Evolutionary conservation across 2,888 invertebrate species (phyloP).

Genomic region (Meliscaeva auricollis): DNA sequence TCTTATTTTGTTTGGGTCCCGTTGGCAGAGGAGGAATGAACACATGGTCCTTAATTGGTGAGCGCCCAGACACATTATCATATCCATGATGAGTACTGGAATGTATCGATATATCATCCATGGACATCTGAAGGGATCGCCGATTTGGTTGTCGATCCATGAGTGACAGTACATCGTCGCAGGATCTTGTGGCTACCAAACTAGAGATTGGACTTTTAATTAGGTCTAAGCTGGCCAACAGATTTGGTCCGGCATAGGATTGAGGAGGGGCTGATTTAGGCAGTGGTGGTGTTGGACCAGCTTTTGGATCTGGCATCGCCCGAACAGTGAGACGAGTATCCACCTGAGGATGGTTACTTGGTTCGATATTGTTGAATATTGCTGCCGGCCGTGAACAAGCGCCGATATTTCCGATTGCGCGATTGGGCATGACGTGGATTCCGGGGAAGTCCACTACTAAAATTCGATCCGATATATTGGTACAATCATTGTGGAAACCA

Average conservation of each 20-base stretch:
- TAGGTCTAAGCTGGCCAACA: slow-evolving; percentile 84
- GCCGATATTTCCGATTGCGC: slow-evolving; percentile 23
- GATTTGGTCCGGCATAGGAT: slow-evolving; percentile 78
- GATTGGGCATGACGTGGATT: slow-evolving; percentile 62
- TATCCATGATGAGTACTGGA: slow-evolving; percentile 77
- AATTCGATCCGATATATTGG: slow-evolving; percentile 92
- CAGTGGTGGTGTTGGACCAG: slow-evolving; percentile 73
- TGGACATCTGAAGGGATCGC: slow-evolving; percentile 84
- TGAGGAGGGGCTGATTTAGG: slow-evolving; percentile 65
- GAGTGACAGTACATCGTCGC: slow-evolving; percentile 86
- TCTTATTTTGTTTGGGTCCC: slow-evolving; percentile 55
- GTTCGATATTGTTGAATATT: slow-evolving; percentile 80
- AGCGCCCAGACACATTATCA: slow-evolving; percentile 57
- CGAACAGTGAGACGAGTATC: slow-evolving; percentile 86
- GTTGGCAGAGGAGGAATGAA: slow-evolving; percentile 77
- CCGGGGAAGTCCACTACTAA: slow-evolving; percentile 90
- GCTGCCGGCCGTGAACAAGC: slow-evolving; percentile 79
- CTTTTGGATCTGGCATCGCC: slow-evolving; percentile 87
- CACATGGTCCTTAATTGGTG: slow-evolving; percentile 76
- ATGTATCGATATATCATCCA: slow-evolving; percentile 87
- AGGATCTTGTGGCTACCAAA: slow-evolving; percentile 84
- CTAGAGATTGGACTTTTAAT: slow-evolving; percentile 83
- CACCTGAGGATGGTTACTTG: slow-evolving; percentile 23
- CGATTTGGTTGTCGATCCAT: slow-evolving; percentile 79
- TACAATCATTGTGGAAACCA: slow-evolving; percentile 95